Conservation (phyloP, 2,888 invertebrate species). For the Dichetophora obliterata region DNA sequence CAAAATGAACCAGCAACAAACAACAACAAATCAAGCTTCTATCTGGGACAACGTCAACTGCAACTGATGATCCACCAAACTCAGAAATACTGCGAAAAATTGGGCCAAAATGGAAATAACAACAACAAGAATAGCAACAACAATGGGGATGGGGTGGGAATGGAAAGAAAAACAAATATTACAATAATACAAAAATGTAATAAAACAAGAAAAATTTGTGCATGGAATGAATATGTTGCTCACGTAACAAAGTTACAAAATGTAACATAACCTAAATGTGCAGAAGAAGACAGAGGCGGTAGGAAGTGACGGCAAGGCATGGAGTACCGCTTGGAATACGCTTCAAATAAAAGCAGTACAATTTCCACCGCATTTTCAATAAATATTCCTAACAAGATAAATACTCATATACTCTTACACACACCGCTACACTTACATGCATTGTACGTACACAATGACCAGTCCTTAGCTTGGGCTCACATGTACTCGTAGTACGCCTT, state of each 20-base stretch:
- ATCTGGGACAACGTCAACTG: slow-evolving; percentile 14
- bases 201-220: slow-evolving; percentile 6
- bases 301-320: not conserved
- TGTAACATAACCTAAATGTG: not conserved
- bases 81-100: slow-evolving; percentile 22
- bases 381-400: slow-evolving; percentile 30
- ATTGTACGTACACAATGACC: slow-evolving; percentile 5
- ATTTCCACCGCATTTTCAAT: slow-evolving; percentile 20
- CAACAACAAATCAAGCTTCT: slow-evolving; percentile 4
- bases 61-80: slow-evolving; percentile 19
- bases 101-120: slow-evolving; percentile 21
- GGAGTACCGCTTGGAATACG: not conserved
- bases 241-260: slow-evolving; percentile 13
- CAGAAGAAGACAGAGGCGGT: not conserved
- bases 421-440: not conserved
- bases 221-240: slow-evolving; percentile 11
- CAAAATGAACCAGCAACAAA: slow-evolving; percentile 1
- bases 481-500: slow-evolving; percentile 9
- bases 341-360: slow-evolving; percentile 12
- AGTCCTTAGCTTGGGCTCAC: not conserved
- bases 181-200: slow-evolving; percentile 3
- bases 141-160: not conserved
- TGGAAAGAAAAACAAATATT: slow-evolving; percentile 2
- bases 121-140: slow-evolving; percentile 14
- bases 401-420: slow-evolving; percentile 18